A percentile compares a stretch with the other conserved stretches of the same genome.
Evolutionary conservation across 2,113 vertebrate genomes (phyloP).

Genomic region (Podilymbus podiceps): DNA sequence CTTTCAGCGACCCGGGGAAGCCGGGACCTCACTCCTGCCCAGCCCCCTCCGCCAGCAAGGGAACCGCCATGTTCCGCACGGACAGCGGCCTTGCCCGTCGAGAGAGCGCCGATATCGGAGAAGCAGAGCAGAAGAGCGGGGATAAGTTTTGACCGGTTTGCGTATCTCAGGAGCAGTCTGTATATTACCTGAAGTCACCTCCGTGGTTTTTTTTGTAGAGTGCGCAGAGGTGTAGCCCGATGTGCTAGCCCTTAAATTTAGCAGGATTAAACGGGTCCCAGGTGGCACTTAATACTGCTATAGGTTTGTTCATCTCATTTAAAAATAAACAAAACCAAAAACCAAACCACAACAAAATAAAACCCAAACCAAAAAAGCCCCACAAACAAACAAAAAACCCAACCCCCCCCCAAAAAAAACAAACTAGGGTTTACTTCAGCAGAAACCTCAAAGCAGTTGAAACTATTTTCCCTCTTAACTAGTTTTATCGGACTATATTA

Average conservation of each 20-base stretch:
- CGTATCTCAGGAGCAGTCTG: rapidly evolving
- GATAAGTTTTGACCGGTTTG: neutral
- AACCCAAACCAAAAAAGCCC: neutral
- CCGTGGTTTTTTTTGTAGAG: neutral
- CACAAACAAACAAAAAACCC: neutral
- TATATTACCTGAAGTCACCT: neutral
- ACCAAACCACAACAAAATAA: neutral
- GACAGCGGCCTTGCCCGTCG: neutral
- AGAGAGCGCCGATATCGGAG: neutral
- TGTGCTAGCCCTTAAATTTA: neutral
- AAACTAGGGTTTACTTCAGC: neutral
- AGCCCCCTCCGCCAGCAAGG: neutral
- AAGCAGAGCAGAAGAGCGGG: neutral
- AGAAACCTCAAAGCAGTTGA: neutral
- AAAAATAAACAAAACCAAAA: too few species aligned
- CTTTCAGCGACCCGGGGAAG: neutral
- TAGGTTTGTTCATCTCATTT: neutral
- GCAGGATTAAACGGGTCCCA: neutral
- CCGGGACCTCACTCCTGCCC: rapidly evolving
- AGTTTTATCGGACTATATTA: neutral
- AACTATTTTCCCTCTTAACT: neutral
- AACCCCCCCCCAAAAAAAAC: too few species aligned
- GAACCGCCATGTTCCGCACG: rapidly evolving
- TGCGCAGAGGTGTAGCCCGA: neutral
- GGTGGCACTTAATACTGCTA: neutral